These are phyloP conservation scores for Palythoa heliodiscus DNA, from an alignment of 92 coral and sea anemone species.

Conservation along the genomic window DNA sequence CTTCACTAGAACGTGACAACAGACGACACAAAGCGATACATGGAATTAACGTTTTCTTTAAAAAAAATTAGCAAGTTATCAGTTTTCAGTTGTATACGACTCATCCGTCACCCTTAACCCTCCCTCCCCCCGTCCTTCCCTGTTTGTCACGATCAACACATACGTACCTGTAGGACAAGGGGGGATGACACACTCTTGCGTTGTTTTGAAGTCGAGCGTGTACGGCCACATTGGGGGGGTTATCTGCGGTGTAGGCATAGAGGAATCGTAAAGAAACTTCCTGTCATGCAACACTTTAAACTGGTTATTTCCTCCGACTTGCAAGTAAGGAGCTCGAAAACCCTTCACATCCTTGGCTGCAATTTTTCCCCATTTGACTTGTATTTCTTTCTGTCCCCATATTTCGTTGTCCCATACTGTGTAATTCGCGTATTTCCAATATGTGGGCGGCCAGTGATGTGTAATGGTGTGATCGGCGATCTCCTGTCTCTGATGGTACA, in stretches of 20 bases:
- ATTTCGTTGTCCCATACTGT: conserved; percentile 78
- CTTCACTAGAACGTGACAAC: too few relatives aligned
- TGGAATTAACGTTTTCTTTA: too few relatives aligned
- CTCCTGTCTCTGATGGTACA: conserved; percentile 88
- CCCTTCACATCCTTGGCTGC: conserved; percentile 78
- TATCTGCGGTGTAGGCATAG: conserved; percentile 76
- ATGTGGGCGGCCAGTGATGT: conserved; percentile 69
- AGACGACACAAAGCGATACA: too few relatives aligned
- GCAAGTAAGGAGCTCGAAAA: conserved; percentile 88
- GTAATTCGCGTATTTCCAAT: conserved; percentile 91
- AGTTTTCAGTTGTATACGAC: too few relatives aligned
- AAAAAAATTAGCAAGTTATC: too few relatives aligned
- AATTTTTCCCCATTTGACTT: conserved; percentile 76
- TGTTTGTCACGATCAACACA: neutral
- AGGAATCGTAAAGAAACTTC: conserved; percentile 86
- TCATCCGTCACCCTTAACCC: too few relatives aligned
- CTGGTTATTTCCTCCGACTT: conserved; percentile 86
- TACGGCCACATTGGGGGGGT: conserved; percentile 94
- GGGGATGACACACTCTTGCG: conserved; percentile 83
- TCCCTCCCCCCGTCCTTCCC: neutral
- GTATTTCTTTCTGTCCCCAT: conserved; percentile 80
- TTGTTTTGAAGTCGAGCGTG: conserved; percentile 77
- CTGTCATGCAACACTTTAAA: conserved; percentile 80
- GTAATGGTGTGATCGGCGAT: conserved; percentile 91
- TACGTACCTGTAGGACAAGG: conserved; percentile 92